Base-by-base conservation (phyloP, 2,113 vertebrate species). In the Scomber colias region DNA sequence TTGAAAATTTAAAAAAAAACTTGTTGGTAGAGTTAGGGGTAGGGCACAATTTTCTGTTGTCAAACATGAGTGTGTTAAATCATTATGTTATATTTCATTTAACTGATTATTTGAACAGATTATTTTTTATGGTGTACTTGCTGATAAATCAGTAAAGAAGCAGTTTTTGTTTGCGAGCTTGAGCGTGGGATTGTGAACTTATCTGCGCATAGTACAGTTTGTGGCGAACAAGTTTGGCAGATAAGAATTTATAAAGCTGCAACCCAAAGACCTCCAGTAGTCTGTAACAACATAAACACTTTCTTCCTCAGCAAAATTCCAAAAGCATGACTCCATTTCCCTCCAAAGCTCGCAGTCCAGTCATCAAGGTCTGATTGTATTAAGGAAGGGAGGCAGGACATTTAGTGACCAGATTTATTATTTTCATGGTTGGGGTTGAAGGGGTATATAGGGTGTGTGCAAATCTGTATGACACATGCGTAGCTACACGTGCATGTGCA, bases 221-320 rank as follows among this genome's bases (percentile, higher is more conserved):
- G 21, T 54, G 4, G 8, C 3, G 2, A 48, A 55, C 19, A 50
- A 0, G 62, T 54, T 71, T 53, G 35, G 24, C 45, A 30, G 24
- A 53, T 70, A 27, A 61, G 27, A 63, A 61, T 63, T 53, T 13
- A 55, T 27, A 71, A 82, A 50, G 44, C 60, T n/a, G 15, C 15
- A 62, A 51, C 55, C 59, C 48, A 61, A 56, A 65, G 53, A 66
- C 73, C 71, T 62, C 5, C 16, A 45, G 61, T 11, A 51, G 31
- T 44, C 51, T 55, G 49, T 21, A 16, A 48, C 61, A 81, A 74
- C 65, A 54, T 65, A 90, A 89, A 85, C 87, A 78, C 45, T 24
- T 72, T 83, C 56, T 70, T 44, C 85, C 54, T 81, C 51, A 19
- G 69, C 30, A 63, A 56, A 80, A 93, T 91, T 93, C 89, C 83